These are phyloP conservation scores for Amazona guildingii DNA, from an alignment of 2,113 vertebrate species.

Conservation along the genomic window DNA sequence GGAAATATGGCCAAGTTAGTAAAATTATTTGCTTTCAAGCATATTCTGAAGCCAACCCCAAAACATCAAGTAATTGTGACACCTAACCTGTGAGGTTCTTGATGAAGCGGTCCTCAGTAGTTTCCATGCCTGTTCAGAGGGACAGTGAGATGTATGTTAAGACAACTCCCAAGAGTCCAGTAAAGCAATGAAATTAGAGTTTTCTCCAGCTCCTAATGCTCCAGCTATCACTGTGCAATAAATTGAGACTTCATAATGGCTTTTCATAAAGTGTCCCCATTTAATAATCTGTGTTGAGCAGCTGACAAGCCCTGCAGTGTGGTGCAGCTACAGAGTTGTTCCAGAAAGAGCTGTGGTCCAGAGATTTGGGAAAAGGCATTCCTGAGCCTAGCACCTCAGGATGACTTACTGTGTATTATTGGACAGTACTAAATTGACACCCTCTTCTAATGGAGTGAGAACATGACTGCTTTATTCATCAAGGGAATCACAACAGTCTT, in stretches of 20 bases:
- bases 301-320: neutral
- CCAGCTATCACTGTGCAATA: neutral
- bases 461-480: neutral
- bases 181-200: neutral
- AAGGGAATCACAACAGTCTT: neutral
- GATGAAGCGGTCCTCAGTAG: neutral
- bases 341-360: neutral
- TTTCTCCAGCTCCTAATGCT: slow-evolving; percentile 9
- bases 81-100: neutral
- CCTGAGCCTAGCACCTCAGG: neutral
- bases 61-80: neutral
- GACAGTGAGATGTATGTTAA: neutral
- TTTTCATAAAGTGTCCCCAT: neutral
- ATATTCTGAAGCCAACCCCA: neutral
- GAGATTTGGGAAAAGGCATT: neutral
- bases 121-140: neutral
- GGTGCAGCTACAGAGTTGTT: neutral
- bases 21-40: neutral
- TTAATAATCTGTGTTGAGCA: neutral
- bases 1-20: neutral
- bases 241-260: neutral
- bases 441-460: neutral
- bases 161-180: neutral
- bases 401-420: rapidly evolving
- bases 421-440: neutral